Evolutionary conservation across 2,888 invertebrate species (phyloP), one percentile per base, ranked within the genome.

Genomic region (Fabriciana adippe): DNA sequence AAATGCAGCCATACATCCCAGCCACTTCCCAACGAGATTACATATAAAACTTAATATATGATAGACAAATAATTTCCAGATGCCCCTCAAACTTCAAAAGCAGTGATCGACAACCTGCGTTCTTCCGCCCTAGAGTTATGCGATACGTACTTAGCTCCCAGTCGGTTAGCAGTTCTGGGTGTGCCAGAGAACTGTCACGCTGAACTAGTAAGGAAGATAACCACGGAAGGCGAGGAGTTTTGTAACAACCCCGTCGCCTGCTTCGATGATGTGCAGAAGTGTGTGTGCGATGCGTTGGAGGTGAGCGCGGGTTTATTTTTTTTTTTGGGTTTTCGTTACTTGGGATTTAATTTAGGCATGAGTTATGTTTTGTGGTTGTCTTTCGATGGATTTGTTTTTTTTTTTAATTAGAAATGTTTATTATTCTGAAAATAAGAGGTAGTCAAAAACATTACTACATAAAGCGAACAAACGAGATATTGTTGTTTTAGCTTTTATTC

Each of bases 231-330:
- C 2, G 91, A 89, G 45, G 90, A 90, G 66, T 92, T 92, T 60
- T 82, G 87, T 0, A 85, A 79, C 51, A 91, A 87, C 54, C 90
- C 92, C 0, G 95, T 96, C 68, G 91, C 93, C 3, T 97, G 97
- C 94, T 98, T 98, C 85, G 97, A 98, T 81, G 96, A 96, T 71
- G 94, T 97, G 18, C 96, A 97, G 86, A 92, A 94, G 71, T 94
- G 94, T 64, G 94, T 96, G 41, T 95, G 95, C 72, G 95, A 88
- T 70, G 92, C 92, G 50, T 77, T 92, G 15, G 92, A 90, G 95
- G 76, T 95, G 88, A 79, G 87, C 93, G 18, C 41, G 16, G 35
- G 13, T 14, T 1, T 14, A 8, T n/a, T n/a, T 16, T 16, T 16
- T 55, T 35, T 41, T 41, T 41, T 41, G 35, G 35, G 35, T 41